Evolutionary conservation across 1,140 invertebrate species (phyloP).

Genomic region (Rhagoletis zephyria): DNA sequence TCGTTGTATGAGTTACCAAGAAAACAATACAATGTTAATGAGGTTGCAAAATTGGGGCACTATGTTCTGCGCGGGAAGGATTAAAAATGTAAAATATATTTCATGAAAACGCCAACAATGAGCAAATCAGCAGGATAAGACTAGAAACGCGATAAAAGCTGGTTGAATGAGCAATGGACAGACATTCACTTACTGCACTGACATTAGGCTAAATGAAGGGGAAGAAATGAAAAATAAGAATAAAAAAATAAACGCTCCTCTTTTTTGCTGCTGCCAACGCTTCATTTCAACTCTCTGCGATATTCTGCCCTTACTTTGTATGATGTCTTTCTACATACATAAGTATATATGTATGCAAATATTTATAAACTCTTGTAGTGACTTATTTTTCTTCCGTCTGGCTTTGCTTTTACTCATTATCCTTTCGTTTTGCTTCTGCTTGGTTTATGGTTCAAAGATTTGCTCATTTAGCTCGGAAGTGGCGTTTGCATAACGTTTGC

Average conservation of each 20-base stretch:
- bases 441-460: not conserved
- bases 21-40: not conserved
- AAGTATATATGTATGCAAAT: not conserved
- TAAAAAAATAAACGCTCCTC: not conserved
- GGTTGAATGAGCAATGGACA: not conserved
- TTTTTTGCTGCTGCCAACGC: not conserved
- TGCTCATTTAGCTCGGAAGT: conserved; percentile 29
- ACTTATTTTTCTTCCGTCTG: not conserved
- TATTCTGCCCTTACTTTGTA: not conserved
- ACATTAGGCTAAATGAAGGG: not conserved
- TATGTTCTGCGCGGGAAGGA: not conserved
- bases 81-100: not conserved
- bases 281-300: not conserved
- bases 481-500: not conserved
- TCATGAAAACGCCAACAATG: not conserved
- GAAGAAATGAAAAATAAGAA: not conserved
- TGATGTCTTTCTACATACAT: not conserved
- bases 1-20: not conserved
- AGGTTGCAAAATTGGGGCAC: conserved; percentile 7
- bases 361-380: not conserved
- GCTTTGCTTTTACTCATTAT: conserved; percentile 11
- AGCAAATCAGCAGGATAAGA: conserved; percentile 11
- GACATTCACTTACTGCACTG: not conserved
- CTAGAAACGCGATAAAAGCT: not conserved
- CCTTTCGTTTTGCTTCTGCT: not conserved